Evolutionary conservation across 2,113 vertebrate genomes (phyloP).

Genomic region (Leptosomus discolor): DNA sequence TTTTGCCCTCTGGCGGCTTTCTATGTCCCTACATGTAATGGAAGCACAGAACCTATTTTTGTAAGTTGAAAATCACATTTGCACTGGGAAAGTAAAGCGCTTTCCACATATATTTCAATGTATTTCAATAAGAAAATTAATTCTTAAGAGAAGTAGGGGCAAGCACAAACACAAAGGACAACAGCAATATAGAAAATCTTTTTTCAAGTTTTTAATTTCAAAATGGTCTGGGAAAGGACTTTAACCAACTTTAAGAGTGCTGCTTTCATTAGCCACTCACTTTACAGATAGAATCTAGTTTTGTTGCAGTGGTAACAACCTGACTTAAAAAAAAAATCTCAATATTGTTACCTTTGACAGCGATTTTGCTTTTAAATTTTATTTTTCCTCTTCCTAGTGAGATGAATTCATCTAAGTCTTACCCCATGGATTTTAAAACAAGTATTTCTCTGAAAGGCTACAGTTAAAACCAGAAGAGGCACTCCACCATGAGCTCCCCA

Average conservation of each 20-base stretch:
- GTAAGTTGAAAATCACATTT: background rate
- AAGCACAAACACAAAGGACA: background rate
- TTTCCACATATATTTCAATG: background rate
- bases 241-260: background rate
- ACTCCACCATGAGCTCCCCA: background rate
- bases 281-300: background rate
- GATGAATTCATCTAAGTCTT: background rate
- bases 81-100: background rate
- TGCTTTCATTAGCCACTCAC: background rate
- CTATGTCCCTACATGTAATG: background rate
- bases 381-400: background rate
- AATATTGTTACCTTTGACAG: background rate
- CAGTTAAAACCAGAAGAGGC: background rate
- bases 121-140: background rate
- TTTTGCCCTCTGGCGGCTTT: conserved; percentile 62
- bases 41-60: background rate
- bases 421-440: background rate
- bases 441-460: background rate
- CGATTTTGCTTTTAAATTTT: background rate
- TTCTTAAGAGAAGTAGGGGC: background rate
- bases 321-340: background rate
- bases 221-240: background rate
- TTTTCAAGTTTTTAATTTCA: background rate
- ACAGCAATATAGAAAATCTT: background rate
- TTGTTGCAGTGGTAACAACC: background rate